A percentile compares a stretch with the other conserved stretches of the same genome.
Conservation (phyloP, 2,113 vertebrate genomes). For the Ploceus nigricollis region DNA sequence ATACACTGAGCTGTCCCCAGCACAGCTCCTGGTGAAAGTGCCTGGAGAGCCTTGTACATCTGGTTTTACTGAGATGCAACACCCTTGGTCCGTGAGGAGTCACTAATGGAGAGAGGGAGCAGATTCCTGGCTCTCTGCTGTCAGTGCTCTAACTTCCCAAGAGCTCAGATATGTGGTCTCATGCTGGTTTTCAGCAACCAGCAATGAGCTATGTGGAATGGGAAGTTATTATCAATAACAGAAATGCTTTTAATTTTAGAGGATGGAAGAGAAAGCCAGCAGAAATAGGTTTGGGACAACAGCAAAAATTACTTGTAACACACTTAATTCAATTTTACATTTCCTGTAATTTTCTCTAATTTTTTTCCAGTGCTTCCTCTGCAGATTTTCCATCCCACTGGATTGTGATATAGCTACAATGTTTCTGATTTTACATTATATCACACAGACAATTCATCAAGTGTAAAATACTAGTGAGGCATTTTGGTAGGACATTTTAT, state of each 20-base stretch:
- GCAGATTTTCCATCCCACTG: conserved; percentile 23
- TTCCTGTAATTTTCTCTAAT: neutral
- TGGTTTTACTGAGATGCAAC: neutral
- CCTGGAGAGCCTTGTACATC: neutral
- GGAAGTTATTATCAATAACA: neutral
- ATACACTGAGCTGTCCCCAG: neutral
- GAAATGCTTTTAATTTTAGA: neutral
- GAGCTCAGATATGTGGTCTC: neutral
- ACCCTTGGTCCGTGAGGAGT: neutral
- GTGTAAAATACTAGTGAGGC: neutral
- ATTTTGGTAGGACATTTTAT: conserved; percentile 25
- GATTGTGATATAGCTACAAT: neutral
- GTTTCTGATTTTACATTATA: conserved; percentile 28
- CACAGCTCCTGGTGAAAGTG: neutral
- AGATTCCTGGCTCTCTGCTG: neutral
- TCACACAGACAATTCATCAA: conserved; percentile 44
- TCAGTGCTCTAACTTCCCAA: neutral
- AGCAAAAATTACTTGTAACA: neutral
- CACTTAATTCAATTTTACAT: neutral
- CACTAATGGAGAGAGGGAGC: neutral
- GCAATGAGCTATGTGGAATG: neutral
- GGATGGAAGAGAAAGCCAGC: neutral
- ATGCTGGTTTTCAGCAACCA: neutral
- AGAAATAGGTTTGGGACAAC: neutral
- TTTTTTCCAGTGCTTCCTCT: neutral